A percentile compares a stretch with the other conserved stretches of the same genome.
These are phyloP conservation scores for Temnothorax unifasciatus DNA, from an alignment of 2,888 invertebrate species.

Conservation along the genomic window DNA sequence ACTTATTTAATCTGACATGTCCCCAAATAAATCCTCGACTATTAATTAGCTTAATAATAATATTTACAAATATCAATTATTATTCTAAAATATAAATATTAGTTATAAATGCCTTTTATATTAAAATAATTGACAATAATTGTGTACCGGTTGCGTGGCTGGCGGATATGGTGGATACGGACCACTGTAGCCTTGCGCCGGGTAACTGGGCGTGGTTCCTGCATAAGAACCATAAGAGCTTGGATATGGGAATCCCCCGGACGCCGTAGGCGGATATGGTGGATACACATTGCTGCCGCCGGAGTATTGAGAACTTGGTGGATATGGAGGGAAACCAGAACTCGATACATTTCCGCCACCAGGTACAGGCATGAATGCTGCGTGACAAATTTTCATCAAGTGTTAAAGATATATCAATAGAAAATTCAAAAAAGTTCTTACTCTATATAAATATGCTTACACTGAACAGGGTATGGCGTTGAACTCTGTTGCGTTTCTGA, in stretches of 20 bases:
- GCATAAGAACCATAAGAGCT: conserved; percentile 87
- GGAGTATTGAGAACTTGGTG: conserved; percentile 71
- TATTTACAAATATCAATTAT: background rate
- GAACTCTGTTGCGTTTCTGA: conserved; percentile 84
- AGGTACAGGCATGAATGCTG: conserved; percentile 86
- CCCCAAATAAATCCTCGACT: background rate
- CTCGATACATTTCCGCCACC: conserved; percentile 66
- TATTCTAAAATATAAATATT: background rate
- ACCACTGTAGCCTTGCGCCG: conserved; percentile 85
- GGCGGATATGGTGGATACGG: conserved; percentile 84
- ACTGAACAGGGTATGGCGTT: conserved; percentile 88
- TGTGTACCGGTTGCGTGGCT: conserved; percentile 77
- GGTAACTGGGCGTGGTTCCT: conserved; percentile 79
- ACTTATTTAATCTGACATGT: background rate
- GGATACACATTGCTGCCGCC: conserved; percentile 72
- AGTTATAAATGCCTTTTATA: background rate
- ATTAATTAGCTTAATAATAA: background rate
- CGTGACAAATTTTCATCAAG: conserved; percentile 34
- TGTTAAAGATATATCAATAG: background rate
- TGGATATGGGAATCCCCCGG: conserved; percentile 79
- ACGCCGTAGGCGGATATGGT: conserved; percentile 77
- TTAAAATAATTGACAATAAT: conserved; percentile 12
- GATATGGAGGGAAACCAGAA: conserved; percentile 68
- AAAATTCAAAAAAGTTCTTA: background rate
- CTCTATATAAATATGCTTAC: conserved; percentile 83